Evolutionary conservation across 92 coral and sea anemone species (phyloP).

Genomic region (Isaurus tuberculatus): DNA sequence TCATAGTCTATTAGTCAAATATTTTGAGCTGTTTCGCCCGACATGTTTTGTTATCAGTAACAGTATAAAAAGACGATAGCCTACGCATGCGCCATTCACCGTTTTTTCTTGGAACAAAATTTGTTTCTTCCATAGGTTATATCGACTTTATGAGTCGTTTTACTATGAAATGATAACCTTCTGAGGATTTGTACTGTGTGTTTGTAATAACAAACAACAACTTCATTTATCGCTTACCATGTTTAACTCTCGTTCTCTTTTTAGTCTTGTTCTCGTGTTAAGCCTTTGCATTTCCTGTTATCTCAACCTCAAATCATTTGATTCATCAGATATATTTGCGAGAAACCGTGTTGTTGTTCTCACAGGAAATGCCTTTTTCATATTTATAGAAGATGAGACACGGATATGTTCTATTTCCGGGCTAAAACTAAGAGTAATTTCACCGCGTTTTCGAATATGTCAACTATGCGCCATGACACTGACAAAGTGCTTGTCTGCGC

Average conservation of each 20-base stretch:
- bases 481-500: conserved; percentile 63
- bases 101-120: not conserved
- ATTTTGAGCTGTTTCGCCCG: not conserved
- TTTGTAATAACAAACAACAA: conserved; percentile 1
- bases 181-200: not conserved
- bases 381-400: conserved; percentile 72
- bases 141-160: not conserved
- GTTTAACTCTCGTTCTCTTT: not conserved
- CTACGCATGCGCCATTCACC: not conserved
- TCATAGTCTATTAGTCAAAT: conserved; percentile 29
- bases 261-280: not conserved
- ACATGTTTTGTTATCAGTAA: not conserved
- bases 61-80: not conserved
- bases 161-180: conserved; percentile 12
- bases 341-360: conserved; percentile 54
- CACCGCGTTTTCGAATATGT: conserved; percentile 64
- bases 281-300: conserved; percentile 8
- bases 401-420: conserved; percentile 72
- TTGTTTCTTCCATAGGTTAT: not conserved
- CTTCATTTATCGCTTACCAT: not conserved
- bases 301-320: not conserved
- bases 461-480: conserved; percentile 50
- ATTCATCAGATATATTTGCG: conserved; percentile 36
- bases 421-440: conserved; percentile 51
- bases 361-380: conserved; percentile 74